A percentile compares a stretch with the other conserved stretches of the same genome.
Evolutionary conservation across 2,113 vertebrate genomes (phyloP).

Genomic region (Leptobrachium leishanense): DNA sequence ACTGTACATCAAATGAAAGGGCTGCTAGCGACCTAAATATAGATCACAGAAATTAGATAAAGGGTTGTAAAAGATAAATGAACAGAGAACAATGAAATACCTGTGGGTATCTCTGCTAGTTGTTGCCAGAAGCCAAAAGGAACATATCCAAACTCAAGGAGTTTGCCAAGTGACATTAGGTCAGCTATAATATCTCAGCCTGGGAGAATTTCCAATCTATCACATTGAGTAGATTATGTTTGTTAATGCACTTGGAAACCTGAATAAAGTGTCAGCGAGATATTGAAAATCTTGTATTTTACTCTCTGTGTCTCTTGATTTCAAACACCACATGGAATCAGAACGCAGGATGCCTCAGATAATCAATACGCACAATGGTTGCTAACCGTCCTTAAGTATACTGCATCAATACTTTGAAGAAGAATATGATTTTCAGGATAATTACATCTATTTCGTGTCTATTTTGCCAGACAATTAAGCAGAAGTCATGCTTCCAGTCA

Average conservation of each 20-base stretch:
- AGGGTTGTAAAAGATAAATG: background rate
- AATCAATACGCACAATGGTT: slow-evolving; percentile 32
- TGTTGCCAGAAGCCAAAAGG: background rate
- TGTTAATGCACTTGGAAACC: slow-evolving; percentile 9
- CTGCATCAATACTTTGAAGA: slow-evolving; percentile 17
- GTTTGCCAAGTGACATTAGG: background rate
- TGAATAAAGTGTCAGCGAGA: background rate
- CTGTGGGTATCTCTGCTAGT: background rate
- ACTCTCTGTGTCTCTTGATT: background rate
- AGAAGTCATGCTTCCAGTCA: background rate
- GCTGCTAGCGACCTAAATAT: background rate
- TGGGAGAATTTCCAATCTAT: background rate
- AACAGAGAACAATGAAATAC: background rate
- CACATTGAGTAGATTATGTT: slow-evolving; percentile 7
- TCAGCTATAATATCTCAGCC: background rate
- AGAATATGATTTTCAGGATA: slow-evolving; percentile 21
- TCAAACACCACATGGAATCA: background rate
- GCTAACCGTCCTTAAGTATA: slow-evolving; percentile 25
- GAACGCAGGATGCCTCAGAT: background rate
- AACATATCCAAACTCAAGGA: background rate
- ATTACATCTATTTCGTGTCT: slow-evolving; percentile 9
- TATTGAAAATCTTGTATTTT: slow-evolving; percentile 18
- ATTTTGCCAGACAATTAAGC: slow-evolving; percentile 17
- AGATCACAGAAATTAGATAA: background rate
- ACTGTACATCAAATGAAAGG: background rate